Percentiles rank a stretch among this genome's conserved stretches.
Conservation (phyloP, 2,113 vertebrate genomes). For the Fulmarus glacialis region DNA sequence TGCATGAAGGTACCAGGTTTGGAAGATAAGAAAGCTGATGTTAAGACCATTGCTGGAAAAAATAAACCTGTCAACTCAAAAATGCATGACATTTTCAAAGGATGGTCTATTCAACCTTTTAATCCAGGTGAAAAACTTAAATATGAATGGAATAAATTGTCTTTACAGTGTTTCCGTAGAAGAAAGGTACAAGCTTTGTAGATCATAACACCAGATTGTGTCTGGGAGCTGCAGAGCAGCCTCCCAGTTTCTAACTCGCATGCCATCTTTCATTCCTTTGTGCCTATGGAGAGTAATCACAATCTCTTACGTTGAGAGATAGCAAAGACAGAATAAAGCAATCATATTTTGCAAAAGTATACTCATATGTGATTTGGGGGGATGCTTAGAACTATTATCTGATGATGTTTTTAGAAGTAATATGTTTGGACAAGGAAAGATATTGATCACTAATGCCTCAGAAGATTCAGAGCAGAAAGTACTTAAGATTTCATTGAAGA, state of each 20-base stretch:
- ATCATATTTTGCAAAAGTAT: not conserved
- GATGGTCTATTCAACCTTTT: slow-evolving; percentile 93
- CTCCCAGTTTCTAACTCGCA: not conserved
- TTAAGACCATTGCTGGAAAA: slow-evolving; percentile 90
- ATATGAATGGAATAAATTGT: slow-evolving; percentile 46
- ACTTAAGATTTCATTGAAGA: slow-evolving; percentile 20
- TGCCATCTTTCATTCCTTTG: slow-evolving; percentile 23
- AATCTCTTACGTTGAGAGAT: slow-evolving; percentile 1
- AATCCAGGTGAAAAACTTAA: slow-evolving; percentile 86
- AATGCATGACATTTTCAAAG: slow-evolving; percentile 90
- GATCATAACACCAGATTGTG: slow-evolving; percentile 38
- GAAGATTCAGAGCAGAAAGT: not conserved
- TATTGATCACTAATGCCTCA: not conserved
- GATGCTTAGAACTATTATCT: not conserved
- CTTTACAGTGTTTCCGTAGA: not conserved
- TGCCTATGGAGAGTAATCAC: not conserved
- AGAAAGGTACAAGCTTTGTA: slow-evolving; percentile 29
- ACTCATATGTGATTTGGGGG: not conserved
- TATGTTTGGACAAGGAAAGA: not conserved
- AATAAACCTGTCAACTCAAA: slow-evolving; percentile 89
- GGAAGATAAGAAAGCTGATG: slow-evolving; percentile 95
- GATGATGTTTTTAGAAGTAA: slow-evolving; percentile 20
- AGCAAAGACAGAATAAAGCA: not conserved
- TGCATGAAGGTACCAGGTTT: slow-evolving; percentile 93
- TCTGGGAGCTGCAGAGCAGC: slow-evolving; percentile 28